These are phyloP conservation scores for Rafetus swinhoei DNA, from an alignment of 2,113 vertebrate species.

Conservation along the genomic window DNA sequence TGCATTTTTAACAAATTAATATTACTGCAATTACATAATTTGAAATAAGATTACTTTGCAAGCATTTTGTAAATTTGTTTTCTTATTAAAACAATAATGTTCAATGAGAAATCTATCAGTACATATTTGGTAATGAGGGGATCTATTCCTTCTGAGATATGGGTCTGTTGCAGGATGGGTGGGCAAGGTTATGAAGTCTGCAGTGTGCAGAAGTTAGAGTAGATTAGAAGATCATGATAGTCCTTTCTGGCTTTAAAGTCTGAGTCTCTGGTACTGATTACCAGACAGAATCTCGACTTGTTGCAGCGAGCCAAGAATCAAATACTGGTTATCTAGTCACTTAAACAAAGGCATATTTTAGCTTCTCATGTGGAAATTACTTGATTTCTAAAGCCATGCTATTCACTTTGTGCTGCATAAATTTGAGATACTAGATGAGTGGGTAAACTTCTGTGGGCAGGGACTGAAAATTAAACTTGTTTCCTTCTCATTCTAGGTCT, in stretches of 20 bases:
- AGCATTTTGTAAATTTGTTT: not conserved
- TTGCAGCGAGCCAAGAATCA: not conserved
- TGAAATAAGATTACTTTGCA: not conserved
- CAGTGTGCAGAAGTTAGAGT: not conserved
- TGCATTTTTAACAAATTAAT: rapidly evolving
- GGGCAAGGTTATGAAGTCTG: not conserved
- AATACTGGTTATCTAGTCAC: not conserved
- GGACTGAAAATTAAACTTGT: not conserved
- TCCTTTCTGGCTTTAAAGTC: not conserved
- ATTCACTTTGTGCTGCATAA: not conserved
- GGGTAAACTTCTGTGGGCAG: not conserved
- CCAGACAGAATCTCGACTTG: not conserved
- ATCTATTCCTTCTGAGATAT: not conserved
- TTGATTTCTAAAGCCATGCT: not conserved
- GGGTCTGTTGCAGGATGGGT: not conserved
- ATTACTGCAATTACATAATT: rapidly evolving
- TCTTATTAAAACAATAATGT: not conserved
- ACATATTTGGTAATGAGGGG: not conserved
- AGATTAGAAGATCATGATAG: not conserved
- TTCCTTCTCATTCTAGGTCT: constrained; percentile 83
- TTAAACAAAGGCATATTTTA: rapidly evolving
- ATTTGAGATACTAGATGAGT: not conserved
- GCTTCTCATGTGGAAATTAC: not conserved
- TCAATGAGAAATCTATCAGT: not conserved
- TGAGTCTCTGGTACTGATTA: not conserved